Evolutionary conservation across 2,797 vertebrate genomes (phyloP), one percentile per base, ranked within the genome.

Genomic region (Hydrolagus colliei): DNA sequence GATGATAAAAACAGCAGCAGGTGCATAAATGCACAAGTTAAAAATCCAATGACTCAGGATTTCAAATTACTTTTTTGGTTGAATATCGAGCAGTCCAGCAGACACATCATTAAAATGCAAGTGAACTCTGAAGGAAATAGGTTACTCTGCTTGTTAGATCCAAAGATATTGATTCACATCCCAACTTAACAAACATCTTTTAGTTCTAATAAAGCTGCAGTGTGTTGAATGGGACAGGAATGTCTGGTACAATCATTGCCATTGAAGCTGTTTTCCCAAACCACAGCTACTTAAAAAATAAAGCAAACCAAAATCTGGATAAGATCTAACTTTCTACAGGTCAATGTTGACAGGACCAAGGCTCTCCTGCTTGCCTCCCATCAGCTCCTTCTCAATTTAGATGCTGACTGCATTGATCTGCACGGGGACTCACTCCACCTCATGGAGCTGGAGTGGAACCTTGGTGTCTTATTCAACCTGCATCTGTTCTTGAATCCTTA

Each of bases 1-100:
- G 79, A 71, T 84, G 67, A 14, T 84, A 84, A 84, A 84, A 84
- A 84, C 32, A 71, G 65, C 35, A 71, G 79, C 79, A 71, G 79
- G 79, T 84, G 79, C 65, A 68, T 41, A 62, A 18, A 68, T 16
- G 71, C 65, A 71, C 7, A 3, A 68, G 65, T 84, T 27, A 84
- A 82, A 84, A 41, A 32, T 71, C 32, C 35, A 20, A 84, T 41
- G 32, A 35, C 9, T 63, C 20, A 68, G 27, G 78, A 68, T 84
- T 84, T 41, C 68, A 18, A 8, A 71, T 71, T 14, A 41, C 18
- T 16, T 20, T 84, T 41, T 8, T 7, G 78, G 18, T 82, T 84
- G 10, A 71, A 84, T 68, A 84, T 71, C 16, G 18, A 52, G 18
- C 1, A 71, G 71, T 84, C 32, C 79, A 84, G 27, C 79, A 71